Percentiles rank a stretch among this genome's conserved stretches.
Conservation (phyloP, 2,888 invertebrate species). For the Baccha elongata region DNA sequence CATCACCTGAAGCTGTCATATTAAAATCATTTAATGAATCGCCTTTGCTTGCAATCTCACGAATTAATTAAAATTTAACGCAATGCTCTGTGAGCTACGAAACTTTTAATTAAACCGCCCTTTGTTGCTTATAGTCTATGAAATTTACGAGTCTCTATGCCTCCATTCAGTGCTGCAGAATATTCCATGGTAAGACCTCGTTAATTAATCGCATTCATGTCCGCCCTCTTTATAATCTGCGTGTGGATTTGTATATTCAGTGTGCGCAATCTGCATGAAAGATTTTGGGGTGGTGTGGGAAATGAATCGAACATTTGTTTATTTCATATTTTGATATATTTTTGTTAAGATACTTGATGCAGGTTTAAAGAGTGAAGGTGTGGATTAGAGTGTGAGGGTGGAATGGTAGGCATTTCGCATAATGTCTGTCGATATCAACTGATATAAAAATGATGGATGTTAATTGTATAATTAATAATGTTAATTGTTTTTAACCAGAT, state of each 20-base stretch:
- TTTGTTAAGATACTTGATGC: neutral
- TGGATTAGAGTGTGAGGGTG: slow-evolving; percentile 32
- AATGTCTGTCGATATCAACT: slow-evolving; percentile 16
- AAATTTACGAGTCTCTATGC: slow-evolving; percentile 53
- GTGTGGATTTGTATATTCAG: slow-evolving; percentile 15
- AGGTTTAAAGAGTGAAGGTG: neutral
- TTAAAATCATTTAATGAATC: slow-evolving; percentile 56
- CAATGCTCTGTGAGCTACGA: neutral
- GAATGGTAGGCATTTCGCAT: slow-evolving; percentile 29
- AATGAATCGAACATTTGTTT: slow-evolving; percentile 51
- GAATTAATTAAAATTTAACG: slow-evolving; percentile 65
- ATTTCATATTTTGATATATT: slow-evolving; percentile 27
- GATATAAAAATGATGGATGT: slow-evolving; percentile 37
- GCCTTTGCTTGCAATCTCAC: slow-evolving; percentile 38
- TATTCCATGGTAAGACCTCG: slow-evolving; percentile 57
- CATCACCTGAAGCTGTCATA: slow-evolving; percentile 62
- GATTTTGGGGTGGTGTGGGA: slow-evolving; percentile 53
- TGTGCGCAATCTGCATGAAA: slow-evolving; percentile 65
- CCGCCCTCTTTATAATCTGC: slow-evolving; percentile 44
- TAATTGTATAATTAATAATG: too few relatives aligned
- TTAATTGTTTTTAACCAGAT: too few relatives aligned
- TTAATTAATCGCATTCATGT: slow-evolving; percentile 59
- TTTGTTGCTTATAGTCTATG: slow-evolving; percentile 35
- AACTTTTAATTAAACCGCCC: slow-evolving; percentile 70
- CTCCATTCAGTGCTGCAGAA: neutral